Evolutionary conservation across 2,888 invertebrate genomes (phyloP).

Genomic region (Pollenia labialis): DNA sequence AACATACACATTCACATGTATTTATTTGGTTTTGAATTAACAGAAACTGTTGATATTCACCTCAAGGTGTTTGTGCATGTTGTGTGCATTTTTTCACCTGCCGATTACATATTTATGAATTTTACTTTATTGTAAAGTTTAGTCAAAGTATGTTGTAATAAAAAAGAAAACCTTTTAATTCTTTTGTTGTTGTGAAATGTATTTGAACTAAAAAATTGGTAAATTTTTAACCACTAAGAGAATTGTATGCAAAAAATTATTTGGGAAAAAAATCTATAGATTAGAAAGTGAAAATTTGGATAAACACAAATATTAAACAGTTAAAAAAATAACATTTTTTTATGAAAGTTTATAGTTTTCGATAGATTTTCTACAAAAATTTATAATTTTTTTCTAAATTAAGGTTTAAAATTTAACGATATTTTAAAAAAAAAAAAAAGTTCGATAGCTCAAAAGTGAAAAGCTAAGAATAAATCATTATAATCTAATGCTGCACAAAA

Average conservation of each 20-base stretch:
- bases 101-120: conserved; percentile 17
- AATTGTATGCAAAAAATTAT: neutral
- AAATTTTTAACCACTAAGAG: neutral
- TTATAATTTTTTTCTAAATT: too few relatives aligned
- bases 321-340: too few relatives aligned
- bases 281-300: too few relatives aligned
- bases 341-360: too few relatives aligned
- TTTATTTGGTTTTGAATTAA: neutral
- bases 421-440: too few relatives aligned
- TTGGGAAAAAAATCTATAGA: neutral
- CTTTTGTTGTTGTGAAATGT: conserved; percentile 3
- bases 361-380: too few relatives aligned
- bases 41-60: conserved; percentile 24
- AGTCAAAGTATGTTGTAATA: neutral
- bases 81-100: conserved; percentile 2
- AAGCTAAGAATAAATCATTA: too few relatives aligned
- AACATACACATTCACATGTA: neutral
- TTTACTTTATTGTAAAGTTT: neutral
- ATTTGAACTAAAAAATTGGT: neutral
- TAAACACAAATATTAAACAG: too few relatives aligned
- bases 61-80: neutral
- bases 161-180: conserved; percentile 3
- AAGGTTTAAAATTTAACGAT: too few relatives aligned
- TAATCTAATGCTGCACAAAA: too few relatives aligned
- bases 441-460: too few relatives aligned